Percentiles rank a stretch among this genome's conserved stretches.
phyloP scores from a whole-genome alignment of 2,797 vertebrate species.

The Malacoctenus gilli region DNA sequence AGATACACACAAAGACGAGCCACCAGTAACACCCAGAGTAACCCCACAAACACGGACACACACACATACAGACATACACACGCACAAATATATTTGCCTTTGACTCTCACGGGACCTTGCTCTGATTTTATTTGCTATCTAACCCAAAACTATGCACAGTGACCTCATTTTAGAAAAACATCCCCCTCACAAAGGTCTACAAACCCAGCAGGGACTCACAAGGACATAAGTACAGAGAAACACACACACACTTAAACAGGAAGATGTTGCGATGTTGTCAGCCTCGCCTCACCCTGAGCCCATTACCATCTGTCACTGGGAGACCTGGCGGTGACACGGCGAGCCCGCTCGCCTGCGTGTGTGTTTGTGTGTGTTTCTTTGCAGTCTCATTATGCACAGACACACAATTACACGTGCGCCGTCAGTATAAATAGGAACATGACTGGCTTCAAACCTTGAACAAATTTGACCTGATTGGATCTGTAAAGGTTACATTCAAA shows the following conservation, averaged over 20 bases:
- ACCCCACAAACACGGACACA: too few species aligned
- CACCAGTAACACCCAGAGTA: neutral
- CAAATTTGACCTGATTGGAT: constrained; percentile 31
- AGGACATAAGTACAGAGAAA: constrained; percentile 32
- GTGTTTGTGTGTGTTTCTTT: constrained; percentile 40
- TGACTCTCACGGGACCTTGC: constrained; percentile 3
- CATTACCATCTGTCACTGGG: constrained; percentile 75
- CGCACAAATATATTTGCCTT: neutral
- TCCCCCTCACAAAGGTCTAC: constrained; percentile 22
- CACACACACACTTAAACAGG: constrained; percentile 29
- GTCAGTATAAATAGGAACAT: constrained; percentile 37
- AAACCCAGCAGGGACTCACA: constrained; percentile 29
- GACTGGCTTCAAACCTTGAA: constrained; percentile 23
- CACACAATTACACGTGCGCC: constrained; percentile 34
- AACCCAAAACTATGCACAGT: constrained; percentile 25
- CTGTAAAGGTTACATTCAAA: constrained; percentile 41
- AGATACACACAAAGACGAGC: neutral
- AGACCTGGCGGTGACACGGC: constrained; percentile 60
- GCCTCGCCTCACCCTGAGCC: constrained; percentile 58
- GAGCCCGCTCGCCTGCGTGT: constrained; percentile 14
- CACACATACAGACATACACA: neutral
- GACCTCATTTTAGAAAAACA: constrained; percentile 15
- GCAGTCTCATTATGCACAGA: constrained; percentile 57
- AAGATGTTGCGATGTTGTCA: constrained; percentile 59
- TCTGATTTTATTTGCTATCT: constrained; percentile 1